Percentiles rank a stretch among this genome's conserved stretches.
phyloP scores from a whole-genome alignment of 37 sponge, comb jelly and placozoan species.

The Crambe crambe region DNA sequence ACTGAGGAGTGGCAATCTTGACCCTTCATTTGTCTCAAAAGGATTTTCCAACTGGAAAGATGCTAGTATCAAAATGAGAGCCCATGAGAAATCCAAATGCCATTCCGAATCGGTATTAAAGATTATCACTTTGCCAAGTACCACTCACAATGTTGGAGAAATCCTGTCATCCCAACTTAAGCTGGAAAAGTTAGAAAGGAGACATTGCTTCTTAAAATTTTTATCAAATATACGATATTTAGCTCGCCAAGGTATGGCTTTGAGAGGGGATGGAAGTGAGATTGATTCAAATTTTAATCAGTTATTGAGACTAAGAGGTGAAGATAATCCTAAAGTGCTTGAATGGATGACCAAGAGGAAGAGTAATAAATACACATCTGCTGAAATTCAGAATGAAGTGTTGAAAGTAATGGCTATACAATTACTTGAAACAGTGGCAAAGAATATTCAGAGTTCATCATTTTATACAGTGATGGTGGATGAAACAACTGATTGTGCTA shows the following conservation, averaged over 20 bases:
- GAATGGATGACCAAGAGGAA: conserved; percentile 1
- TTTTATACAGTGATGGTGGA: conserved; percentile 14
- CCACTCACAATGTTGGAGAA: neutral
- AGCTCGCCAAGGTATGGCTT: conserved; percentile 3
- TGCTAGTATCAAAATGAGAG: neutral
- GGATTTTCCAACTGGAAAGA: too few species aligned
- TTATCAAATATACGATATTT: conserved; percentile 5
- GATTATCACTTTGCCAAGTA: neutral
- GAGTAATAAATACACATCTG: neutral
- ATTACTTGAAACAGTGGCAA: neutral
- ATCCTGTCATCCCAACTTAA: neutral
- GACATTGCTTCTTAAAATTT: conserved; percentile 9
- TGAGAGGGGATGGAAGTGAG: conserved; percentile 5
- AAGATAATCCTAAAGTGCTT: neutral
- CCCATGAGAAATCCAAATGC: neutral
- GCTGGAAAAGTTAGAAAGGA: neutral
- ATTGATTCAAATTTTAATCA: neutral
- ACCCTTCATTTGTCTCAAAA: conserved; percentile 21
- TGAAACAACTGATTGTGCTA: conserved; percentile 12
- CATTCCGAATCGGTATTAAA: neutral
- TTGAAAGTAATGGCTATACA: neutral
- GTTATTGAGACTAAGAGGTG: conserved; percentile 4
- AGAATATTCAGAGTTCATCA: neutral
- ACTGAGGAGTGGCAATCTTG: neutral
- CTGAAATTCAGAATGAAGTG: conserved; percentile 14